A percentile compares a stretch with the other conserved stretches of the same genome.
Evolutionary conservation across 2,113 vertebrate species (phyloP).

Genomic region (Cynoglossus semilaevis): DNA sequence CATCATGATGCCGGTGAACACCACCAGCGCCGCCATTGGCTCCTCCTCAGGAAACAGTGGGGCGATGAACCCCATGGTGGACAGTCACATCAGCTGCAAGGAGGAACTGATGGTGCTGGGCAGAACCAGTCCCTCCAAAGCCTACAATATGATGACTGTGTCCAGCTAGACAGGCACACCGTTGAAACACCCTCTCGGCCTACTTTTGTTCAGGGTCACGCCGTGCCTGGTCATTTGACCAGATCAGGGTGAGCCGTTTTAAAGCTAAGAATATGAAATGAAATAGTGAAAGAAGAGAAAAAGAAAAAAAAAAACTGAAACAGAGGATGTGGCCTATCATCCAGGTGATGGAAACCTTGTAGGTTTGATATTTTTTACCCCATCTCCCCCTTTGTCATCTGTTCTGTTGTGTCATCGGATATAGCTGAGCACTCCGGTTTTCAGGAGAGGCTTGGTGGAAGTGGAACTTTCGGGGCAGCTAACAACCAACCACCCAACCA

Average conservation of each 20-base stretch:
- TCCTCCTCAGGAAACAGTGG: conserved; percentile 71
- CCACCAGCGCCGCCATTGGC: conserved; percentile 49
- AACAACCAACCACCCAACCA: conserved; percentile 35
- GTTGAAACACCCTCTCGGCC: conserved; percentile 30
- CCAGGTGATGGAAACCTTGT: conserved; percentile 92
- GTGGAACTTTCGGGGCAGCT: conserved; percentile 76
- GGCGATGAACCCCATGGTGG: conserved; percentile 85
- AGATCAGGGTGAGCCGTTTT: conserved; percentile 69
- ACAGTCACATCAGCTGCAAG: conserved; percentile 98
- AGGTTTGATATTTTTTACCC: conserved; percentile 65
- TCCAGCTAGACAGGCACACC: conserved; percentile 85
- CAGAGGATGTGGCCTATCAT: conserved; percentile 86
- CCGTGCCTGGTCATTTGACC: conserved; percentile 35
- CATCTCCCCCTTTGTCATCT: conserved; percentile 52
- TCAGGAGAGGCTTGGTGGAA: conserved; percentile 82
- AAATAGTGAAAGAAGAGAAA: conserved; percentile 68
- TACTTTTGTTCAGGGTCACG: conserved; percentile 61
- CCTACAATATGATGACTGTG: conserved; percentile 99
- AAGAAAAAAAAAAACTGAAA: conserved; percentile 58
- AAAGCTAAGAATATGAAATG: conserved; percentile 76
- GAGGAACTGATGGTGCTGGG: conserved; percentile 97
- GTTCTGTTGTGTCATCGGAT: conserved; percentile 79
- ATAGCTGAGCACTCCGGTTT: conserved; percentile 83
- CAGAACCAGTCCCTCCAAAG: conserved; percentile 94
- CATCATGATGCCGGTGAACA: conserved; percentile 51